Conservation (phyloP, 2,113 vertebrate species). For the Terrapene triunguis region DNA sequence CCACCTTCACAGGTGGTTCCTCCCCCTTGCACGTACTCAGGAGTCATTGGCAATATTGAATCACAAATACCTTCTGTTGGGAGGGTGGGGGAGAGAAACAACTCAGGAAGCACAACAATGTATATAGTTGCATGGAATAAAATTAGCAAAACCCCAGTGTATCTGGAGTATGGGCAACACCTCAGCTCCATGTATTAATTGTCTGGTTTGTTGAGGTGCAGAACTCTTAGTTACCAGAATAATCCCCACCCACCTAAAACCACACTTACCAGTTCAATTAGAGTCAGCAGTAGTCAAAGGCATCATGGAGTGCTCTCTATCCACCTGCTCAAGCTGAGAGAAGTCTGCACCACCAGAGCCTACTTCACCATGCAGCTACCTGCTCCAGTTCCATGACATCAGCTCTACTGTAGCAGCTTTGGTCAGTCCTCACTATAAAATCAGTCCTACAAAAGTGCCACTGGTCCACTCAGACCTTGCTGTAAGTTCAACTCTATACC, state of each 20-base stretch:
- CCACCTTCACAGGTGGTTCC: background rate
- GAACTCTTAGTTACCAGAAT: background rate
- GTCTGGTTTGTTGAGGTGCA: background rate
- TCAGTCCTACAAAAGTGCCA: background rate
- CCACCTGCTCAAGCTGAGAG: background rate
- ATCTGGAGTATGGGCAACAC: background rate
- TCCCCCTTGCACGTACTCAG: background rate
- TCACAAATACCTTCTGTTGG: background rate
- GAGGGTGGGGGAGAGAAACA: background rate
- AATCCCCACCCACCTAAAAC: background rate
- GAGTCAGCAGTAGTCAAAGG: background rate
- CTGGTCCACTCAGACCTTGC: background rate
- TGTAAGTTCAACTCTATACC: background rate
- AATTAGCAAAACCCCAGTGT: background rate
- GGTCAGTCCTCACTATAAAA: background rate
- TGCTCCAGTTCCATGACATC: background rate
- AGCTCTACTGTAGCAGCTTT: background rate
- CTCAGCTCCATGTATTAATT: background rate
- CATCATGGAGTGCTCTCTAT: background rate
- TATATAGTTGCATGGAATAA: background rate
- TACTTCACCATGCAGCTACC: background rate
- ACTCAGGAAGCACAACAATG: background rate
- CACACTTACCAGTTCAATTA: background rate
- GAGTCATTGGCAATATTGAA: background rate
- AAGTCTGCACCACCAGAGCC: background rate